Base-by-base conservation (phyloP, 2,797 vertebrate genomes). In the Chelmon rostratus region DNA sequence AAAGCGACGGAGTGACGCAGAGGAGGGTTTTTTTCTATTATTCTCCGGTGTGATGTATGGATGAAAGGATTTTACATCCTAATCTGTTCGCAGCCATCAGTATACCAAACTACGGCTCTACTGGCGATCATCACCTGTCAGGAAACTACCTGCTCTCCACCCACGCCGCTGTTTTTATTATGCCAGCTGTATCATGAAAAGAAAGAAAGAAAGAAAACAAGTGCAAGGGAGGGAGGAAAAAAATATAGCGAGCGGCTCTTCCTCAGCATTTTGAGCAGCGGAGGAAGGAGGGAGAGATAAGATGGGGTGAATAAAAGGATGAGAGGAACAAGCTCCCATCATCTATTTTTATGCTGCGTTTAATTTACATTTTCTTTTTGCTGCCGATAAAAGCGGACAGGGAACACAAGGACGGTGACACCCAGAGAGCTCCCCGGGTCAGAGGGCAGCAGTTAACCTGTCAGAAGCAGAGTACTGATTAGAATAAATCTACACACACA, bases 401-500 rank as follows among this genome's bases (percentile, higher is more conserved):
- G 91, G 90, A 96, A 96, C 96, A 95, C 95, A 94, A 91, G 95
- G 96, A 96, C 81, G 40, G 88, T 96, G 96, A 95, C 95, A 96
- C 88, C 81, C 81, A 68, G 93, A 92, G 92, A 93, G 92, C 92
- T 92, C 86, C 82, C 66, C 18, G 86, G 94, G 90, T 95, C 93
- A 94, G 78, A 92, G 95, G 94, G 91, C 94, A 89, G 88, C 94
- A 94, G 93, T 95, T 95, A 95, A 95, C 93, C 96, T 96, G 95
- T 96, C 96, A 96, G 84, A 93, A 94, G 94, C 88, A 90, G 89
- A 91, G 93, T 95, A 95, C 95, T 96, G 94, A 96, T 96, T 96
- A 96, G 93, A 96, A 96, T 96, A 96, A 95, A 95, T 95, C 94
- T 94, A 93, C 93, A 95, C 92, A 93, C 94, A 92, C 93, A 92